Conservation (phyloP, 2,888 invertebrate species). For the Morpho helenor region DNA sequence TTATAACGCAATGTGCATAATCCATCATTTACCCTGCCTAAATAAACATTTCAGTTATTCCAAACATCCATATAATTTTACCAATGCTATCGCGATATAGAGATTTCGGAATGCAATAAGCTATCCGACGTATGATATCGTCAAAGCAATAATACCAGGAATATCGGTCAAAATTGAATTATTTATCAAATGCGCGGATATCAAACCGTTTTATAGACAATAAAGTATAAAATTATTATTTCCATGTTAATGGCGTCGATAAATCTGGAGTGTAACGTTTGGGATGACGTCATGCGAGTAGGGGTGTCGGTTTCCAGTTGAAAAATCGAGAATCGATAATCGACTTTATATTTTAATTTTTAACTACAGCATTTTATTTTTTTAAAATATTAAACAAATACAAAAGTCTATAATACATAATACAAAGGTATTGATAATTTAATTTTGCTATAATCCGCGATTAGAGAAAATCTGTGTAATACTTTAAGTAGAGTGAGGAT, state of each 20-base stretch:
- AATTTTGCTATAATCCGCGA: too few species aligned
- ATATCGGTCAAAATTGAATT: slow-evolving; percentile 57
- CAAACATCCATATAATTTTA: slow-evolving; percentile 8
- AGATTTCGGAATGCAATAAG: slow-evolving; percentile 16
- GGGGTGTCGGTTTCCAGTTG: slow-evolving; percentile 2
- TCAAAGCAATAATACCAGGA: slow-evolving; percentile 29
- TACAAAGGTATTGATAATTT: too few species aligned
- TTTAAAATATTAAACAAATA: too few species aligned
- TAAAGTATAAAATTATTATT: slow-evolving; percentile 70
- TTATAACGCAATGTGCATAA: too few species aligned
- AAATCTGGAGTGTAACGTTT: slow-evolving; percentile 53
- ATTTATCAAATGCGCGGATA: slow-evolving; percentile 64
- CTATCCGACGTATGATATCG: slow-evolving; percentile 21
- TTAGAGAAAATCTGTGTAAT: too few species aligned
- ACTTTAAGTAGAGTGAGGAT: too few species aligned
- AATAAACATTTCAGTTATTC: slow-evolving; percentile 3
- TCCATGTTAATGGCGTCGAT: slow-evolving; percentile 67
- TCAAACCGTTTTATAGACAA: slow-evolving; percentile 68
- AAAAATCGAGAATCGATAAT: background rate
- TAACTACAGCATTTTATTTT: too few species aligned
- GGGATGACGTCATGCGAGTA: slow-evolving; percentile 38
- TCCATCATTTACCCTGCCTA: too few species aligned
- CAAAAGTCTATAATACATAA: too few species aligned
- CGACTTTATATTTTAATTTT: too few species aligned
- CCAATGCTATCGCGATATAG: slow-evolving; percentile 14